Conservation (phyloP, 35 echinoderm and acorn worm genomes). For the Apostichopus japonicus region DNA sequence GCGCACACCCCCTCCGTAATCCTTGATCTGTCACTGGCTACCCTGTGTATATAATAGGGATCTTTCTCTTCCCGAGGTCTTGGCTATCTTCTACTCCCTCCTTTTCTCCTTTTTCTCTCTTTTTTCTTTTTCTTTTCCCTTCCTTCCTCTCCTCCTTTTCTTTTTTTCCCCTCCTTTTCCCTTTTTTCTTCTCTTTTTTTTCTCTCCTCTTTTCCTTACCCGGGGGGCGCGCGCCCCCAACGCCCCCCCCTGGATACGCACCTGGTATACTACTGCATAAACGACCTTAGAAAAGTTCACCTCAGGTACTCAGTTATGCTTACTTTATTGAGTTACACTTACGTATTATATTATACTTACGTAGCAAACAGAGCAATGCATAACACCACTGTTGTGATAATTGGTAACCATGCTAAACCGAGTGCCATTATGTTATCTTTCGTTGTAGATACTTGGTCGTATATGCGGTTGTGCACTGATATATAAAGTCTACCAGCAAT, state of each 20-base stretch:
- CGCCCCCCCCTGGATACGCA: no score
- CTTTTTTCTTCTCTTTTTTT: background rate
- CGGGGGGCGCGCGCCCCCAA: no score
- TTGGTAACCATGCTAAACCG: constrained; percentile 14
- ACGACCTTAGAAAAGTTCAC: background rate
- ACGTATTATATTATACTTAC: constrained; percentile 12
- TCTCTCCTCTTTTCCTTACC: no score
- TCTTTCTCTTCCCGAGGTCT: no score
- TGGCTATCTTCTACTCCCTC: no score
- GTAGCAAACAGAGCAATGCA: background rate
- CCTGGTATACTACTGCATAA: background rate
- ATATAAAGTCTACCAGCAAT: no score
- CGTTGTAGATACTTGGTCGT: no score
- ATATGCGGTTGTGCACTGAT: no score
- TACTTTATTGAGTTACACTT: background rate
- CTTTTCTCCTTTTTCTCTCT: background rate
- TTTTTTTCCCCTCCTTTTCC: background rate
- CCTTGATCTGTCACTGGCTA: no score
- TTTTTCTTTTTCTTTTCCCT: background rate
- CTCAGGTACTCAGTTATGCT: background rate
- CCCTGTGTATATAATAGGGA: no score
- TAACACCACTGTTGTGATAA: background rate
- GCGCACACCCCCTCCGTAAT: no score
- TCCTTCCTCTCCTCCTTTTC: background rate
- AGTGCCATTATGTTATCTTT: background rate